phyloP scores from a whole-genome alignment of 2,113 vertebrate genomes.

The Chaenocephalus aceratus region DNA sequence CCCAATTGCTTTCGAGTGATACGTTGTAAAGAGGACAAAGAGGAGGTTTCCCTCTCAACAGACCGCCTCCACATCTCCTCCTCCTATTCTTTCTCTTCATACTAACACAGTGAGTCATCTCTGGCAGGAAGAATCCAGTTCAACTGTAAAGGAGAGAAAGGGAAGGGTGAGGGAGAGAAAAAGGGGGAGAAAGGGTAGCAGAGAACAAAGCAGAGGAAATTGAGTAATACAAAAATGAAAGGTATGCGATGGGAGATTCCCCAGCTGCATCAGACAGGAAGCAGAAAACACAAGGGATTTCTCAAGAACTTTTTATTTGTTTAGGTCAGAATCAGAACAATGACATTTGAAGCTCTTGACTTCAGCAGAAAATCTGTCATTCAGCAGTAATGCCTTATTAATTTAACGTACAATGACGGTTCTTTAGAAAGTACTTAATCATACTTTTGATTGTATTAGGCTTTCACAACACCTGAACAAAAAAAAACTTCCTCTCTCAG shows the following conservation, averaged over 20 bases:
- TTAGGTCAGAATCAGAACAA: too few relatives aligned
- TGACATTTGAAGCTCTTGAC: neutral
- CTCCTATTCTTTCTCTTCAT: slow-evolving; percentile 10
- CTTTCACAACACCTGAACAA: neutral
- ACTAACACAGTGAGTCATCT: slow-evolving; percentile 40
- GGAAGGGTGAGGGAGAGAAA: neutral
- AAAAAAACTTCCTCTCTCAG: too few relatives aligned
- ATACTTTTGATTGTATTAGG: neutral
- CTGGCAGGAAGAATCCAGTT: neutral
- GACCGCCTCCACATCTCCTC: slow-evolving; percentile 3
- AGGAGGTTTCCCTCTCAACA: neutral
- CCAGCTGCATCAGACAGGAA: neutral
- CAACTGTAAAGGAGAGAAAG: neutral
- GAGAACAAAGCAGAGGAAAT: neutral
- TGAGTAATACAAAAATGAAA: neutral
- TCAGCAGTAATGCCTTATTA: too few relatives aligned
- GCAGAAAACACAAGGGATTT: neutral
- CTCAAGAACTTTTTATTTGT: neutral
- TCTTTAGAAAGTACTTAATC: neutral
- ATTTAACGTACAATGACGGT: too few relatives aligned
- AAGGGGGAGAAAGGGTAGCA: neutral
- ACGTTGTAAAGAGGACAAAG: neutral
- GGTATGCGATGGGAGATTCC: slow-evolving; percentile 5
- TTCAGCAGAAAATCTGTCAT: neutral
- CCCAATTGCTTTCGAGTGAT: neutral